Percentiles rank a stretch among this genome's conserved stretches.
These are phyloP conservation scores for Genyomyrus donnyi DNA, from an alignment of 2,113 vertebrate species.

Conservation along the genomic window DNA sequence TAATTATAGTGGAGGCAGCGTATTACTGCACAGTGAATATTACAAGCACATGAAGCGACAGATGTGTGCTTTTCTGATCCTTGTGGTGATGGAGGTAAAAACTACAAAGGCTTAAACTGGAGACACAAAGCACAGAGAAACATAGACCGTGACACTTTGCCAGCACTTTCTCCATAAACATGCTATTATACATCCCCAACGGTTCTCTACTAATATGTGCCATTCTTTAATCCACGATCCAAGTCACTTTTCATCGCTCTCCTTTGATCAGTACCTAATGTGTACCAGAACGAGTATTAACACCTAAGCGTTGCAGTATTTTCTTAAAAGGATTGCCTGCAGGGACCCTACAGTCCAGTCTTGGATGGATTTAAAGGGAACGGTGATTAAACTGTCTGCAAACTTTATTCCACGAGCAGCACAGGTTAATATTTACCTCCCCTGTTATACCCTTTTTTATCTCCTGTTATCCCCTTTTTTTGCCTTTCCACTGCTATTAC, in stretches of 20 bases:
- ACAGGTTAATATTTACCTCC: background rate
- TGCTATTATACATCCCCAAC: background rate
- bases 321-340: background rate
- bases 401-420: background rate
- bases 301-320: background rate
- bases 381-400: background rate
- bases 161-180: background rate
- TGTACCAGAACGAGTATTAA: background rate
- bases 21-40: background rate
- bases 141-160: background rate
- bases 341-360: background rate
- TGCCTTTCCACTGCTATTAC: background rate
- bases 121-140: background rate
- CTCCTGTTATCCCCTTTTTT: too few relatives aligned
- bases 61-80: background rate
- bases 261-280: constrained; percentile 16
- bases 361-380: background rate
- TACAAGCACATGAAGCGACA: background rate
- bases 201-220: background rate
- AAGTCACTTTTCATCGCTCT: background rate
- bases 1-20: background rate
- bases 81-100: background rate
- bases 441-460: too few relatives aligned
- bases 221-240: background rate
- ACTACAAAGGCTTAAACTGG: background rate